phyloP scores from a whole-genome alignment of 2,888 invertebrate species.

The Euproctis similis region DNA sequence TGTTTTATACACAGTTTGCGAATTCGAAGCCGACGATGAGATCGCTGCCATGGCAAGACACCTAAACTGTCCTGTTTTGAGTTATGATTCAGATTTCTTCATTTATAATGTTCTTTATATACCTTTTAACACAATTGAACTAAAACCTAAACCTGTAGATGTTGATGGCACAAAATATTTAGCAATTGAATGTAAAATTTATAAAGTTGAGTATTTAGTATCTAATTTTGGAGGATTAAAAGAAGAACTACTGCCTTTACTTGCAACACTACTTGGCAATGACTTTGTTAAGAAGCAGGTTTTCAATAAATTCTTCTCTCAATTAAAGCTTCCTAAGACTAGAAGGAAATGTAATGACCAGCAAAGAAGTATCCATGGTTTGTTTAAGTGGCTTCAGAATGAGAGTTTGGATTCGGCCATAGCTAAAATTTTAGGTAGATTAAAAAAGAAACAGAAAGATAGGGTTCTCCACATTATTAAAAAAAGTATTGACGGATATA shows the following conservation, averaged over 20 bases:
- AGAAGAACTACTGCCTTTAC: constrained; percentile 81
- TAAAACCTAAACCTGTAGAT: constrained; percentile 48
- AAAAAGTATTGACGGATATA: constrained; percentile 79
- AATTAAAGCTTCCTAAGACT: constrained; percentile 76
- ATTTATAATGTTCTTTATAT: constrained; percentile 90
- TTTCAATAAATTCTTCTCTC: constrained; percentile 82
- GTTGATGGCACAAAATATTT: constrained; percentile 40
- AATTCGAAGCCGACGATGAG: constrained; percentile 93
- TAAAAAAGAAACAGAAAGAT: constrained; percentile 73
- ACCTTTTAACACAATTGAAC: constrained; percentile 81
- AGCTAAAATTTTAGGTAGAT: constrained; percentile 77
- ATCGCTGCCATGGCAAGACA: constrained; percentile 87
- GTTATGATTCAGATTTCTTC: constrained; percentile 96
- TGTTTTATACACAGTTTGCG: constrained; percentile 82
- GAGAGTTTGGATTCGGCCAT: constrained; percentile 83
- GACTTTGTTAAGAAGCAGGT: constrained; percentile 84
- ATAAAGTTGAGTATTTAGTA: constrained; percentile 81
- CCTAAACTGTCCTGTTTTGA: constrained; percentile 89
- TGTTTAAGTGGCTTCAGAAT: constrained; percentile 85
- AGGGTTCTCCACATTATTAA: constrained; percentile 76
- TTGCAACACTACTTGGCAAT: constrained; percentile 91
- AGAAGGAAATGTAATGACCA: constrained; percentile 74
- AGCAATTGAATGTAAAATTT: constrained; percentile 81
- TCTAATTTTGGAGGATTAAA: constrained; percentile 79
- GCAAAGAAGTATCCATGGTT: constrained; percentile 81